Evolutionary conservation across 2,888 invertebrate genomes (phyloP), one percentile per base, ranked within the genome.

Genomic region (Cantharis flavilabris): DNA sequence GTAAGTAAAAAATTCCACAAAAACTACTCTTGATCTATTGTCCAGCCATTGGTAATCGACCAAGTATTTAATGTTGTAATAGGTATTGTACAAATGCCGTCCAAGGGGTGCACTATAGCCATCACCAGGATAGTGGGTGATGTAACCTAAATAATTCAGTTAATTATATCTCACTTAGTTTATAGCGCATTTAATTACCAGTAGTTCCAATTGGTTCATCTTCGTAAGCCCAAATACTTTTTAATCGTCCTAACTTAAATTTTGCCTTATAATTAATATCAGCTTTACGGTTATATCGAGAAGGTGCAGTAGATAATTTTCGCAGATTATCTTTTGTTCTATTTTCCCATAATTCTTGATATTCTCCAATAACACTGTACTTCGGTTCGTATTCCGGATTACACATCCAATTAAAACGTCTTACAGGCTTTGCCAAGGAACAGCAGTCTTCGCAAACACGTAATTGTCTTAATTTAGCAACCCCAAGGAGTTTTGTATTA

Each of bases 1-100:
- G 74, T 83, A 83, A 9, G 80, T 73, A 70, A 80, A 80, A 70
- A 80, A 80, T 78, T 83, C 83, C 13, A 83, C 69, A 69, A 81
- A 76, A 26, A 81, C 13, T 2, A 72, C 82, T 73, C 82, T 71
- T 3, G 82, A 78, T 7, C 69, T 72, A 16, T 63, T 20, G 74
- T 81, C 79, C 30, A 83, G 76, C 83, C 83, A 83, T 64, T 78
- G 63, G 5, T 75, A 72, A 5, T 71, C 49, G 10, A 67, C 49
- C 9, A 81, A 72, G 33, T 80, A 80, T 18, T 80, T 67, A 16
- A 83, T n/a, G 20, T 79, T 76, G 26, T 82, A 79, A 5, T 73
- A 75, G 3, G 82, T 78, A 62, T 82, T 83, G 23, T 78, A 62
- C 14, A 79, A 20, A 20, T 72, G 81, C 70, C 82, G 72, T 7